Base-by-base conservation (phyloP, 2,888 invertebrate species). In the Drosophila neotestacea region DNA sequence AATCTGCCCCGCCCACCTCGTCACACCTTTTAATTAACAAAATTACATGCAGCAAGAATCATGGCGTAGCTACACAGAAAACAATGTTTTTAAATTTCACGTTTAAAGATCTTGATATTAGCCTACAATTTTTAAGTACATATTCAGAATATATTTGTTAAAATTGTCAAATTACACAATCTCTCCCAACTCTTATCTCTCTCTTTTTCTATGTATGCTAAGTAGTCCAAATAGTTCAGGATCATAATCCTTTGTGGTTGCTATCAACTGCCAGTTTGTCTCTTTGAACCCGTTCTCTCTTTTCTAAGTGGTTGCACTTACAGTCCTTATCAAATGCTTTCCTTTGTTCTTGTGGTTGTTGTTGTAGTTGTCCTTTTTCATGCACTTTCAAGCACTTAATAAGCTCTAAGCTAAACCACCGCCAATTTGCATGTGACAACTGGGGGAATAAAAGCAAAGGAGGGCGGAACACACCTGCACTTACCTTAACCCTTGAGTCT, bases 21-120 rank as follows among this genome's bases (percentile, higher is more conserved):
- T 63, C 85, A 79, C 85, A 82, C 87, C 89, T 85, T 78, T 80
- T 90, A 90, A 90, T 90, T 90, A 89, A 76, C 60, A 38, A 79
- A 80, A 87, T 88, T 79, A 85, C 70, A 56, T 50, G 55, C 51
- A 66, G 4, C 22, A 38, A 9, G 22, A 4, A 39, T 10, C 13
- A 28, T 32, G 32, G 10, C 9, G 42, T 41, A 16, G 38, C 39
- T 22, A 22, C 22, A 22, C 22, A 22, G 22, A 22, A 22, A 22
- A 22, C 3, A 22, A 22, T 3, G 2, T 22, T 22, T 3, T 22
- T 22, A 22, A 22, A 22, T 22, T 22, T 22, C 3, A 22, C 2
- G 22, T 22, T 22, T 22, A 22, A 22, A 22, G 2, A 1, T 22
- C 3, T 22, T 22, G 22, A 22, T 22, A 2, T 22, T 22, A 22